Base-by-base conservation (phyloP, 2,113 vertebrate species). In the Felis chaus region DNA sequence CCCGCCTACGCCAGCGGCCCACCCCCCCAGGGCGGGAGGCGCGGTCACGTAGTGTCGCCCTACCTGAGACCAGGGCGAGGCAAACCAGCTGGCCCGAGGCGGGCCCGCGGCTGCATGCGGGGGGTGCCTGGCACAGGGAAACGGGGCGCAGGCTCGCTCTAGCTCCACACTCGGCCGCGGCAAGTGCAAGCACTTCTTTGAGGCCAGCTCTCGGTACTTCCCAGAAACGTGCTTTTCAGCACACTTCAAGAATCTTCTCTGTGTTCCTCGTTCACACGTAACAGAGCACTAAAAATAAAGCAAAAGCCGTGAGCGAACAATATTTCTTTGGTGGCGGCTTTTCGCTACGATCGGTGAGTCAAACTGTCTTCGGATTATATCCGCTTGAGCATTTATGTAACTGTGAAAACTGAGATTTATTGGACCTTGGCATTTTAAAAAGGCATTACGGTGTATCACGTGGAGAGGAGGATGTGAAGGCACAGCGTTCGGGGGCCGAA, bases 61-160 rank as follows among this genome's bases (percentile, higher is more conserved):
- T 98, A 99, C 99, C 99, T 99, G 99, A 95, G 99, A 99, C 99
- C 99, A 99, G 73, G 99, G 98, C 3, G 99, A 99, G 7, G 98
- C 96, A 79, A 99, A 98, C 99, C 99, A 99, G 90, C 98, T 94
- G 23, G 99, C 98, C 73, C 48, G 76, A 23, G 65, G 31, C n/a
- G 97, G 96, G 29, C 90, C 97, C 41, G 91, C 7, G 29, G 73
- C 96, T 15, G 92, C 69, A 41, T 8, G 79, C 9, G 21, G 71
- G 50, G 98, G 97, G 95, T 48, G 93, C 93, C 29, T 98, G 90
- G 98, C 98, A 93, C 99, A 99, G 1, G 99, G 98, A 10, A 95
- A 80, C 21, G 96, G 95, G 83, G 96, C 11, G 8, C 99, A 99
- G 76, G 94, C 25, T 36, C 98, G 99, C 69, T 99, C 99, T 63